Conservation (phyloP, 2,113 vertebrate species). For the Cichladusa arquata region DNA sequence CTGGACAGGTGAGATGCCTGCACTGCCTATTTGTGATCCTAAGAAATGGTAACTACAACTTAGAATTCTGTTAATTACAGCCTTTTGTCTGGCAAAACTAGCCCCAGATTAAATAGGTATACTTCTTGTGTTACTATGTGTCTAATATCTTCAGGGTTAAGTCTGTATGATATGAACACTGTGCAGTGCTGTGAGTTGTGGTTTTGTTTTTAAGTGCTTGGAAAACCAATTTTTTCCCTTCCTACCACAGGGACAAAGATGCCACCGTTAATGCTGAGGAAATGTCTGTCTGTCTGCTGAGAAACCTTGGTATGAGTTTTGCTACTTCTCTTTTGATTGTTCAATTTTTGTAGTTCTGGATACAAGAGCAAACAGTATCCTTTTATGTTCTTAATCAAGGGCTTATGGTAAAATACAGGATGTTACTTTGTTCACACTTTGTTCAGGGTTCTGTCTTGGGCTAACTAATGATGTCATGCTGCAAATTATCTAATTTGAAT, state of each 20-base stretch:
- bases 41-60: not conserved
- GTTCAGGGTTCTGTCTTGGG: not conserved
- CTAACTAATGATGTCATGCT: not conserved
- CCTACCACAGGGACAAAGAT: slow-evolving; percentile 80
- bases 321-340: not conserved
- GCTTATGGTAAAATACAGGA: not conserved
- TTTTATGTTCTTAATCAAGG: not conserved
- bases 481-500: not conserved
- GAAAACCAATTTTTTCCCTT: not conserved
- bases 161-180: not conserved
- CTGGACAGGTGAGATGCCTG: not conserved
- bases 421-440: fast-evolving
- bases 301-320: slow-evolving; percentile 81
- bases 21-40: not conserved
- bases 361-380: not conserved
- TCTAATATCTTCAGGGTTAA: not conserved
- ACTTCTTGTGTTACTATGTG: not conserved
- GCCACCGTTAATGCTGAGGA: slow-evolving; percentile 79
- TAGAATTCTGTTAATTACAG: not conserved
- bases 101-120: not conserved
- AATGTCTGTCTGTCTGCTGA: slow-evolving; percentile 83
- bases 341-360: not conserved
- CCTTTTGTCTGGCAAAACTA: not conserved
- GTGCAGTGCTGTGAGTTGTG: not conserved
- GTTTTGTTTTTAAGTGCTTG: not conserved